Evolutionary conservation across 2,797 vertebrate genomes (phyloP).

Genomic region (Leptoclinus maculatus): DNA sequence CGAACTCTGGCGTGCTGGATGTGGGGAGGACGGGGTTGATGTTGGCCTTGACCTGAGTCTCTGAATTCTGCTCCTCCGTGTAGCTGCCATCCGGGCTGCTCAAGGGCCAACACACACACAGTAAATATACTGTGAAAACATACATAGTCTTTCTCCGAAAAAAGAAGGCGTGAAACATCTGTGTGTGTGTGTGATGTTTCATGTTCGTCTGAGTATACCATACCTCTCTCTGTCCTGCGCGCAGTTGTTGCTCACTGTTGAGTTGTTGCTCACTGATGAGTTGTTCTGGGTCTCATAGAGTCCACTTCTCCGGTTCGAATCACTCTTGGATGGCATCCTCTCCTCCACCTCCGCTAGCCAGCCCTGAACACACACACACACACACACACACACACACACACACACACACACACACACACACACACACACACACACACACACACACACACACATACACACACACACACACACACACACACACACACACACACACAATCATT

Average conservation of each 20-base stretch:
- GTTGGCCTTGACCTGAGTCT: slow-evolving; percentile 91
- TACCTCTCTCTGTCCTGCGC: slow-evolving; percentile 99
- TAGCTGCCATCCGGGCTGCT: slow-evolving; percentile 99
- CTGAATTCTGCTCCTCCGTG: slow-evolving; percentile 97
- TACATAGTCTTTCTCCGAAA: slow-evolving; percentile 34
- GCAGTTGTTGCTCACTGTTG: slow-evolving; percentile 89
- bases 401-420: slow-evolving; percentile 22
- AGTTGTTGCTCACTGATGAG: slow-evolving; percentile 73
- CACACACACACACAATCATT: slow-evolving; percentile 23
- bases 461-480: slow-evolving; percentile 27
- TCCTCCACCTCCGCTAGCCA: slow-evolving; percentile 98
- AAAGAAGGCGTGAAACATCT: neutral
- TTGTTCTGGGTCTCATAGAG: slow-evolving; percentile 90
- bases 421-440: slow-evolving; percentile 42
- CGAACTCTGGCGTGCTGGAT: slow-evolving; percentile 86
- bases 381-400: slow-evolving; percentile 44
- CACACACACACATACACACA: slow-evolving; percentile 33
- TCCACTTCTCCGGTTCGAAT: slow-evolving; percentile 87
- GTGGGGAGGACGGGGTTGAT: slow-evolving; percentile 64
- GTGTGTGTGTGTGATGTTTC: neutral
- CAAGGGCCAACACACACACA: slow-evolving; percentile 90
- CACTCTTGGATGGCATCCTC: slow-evolving; percentile 86
- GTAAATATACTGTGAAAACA: slow-evolving; percentile 88
- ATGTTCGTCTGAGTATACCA: slow-evolving; percentile 72
- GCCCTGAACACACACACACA: slow-evolving; percentile 82